These are phyloP conservation scores for Amorpha juglandis DNA, from an alignment of 2,888 invertebrate genomes.

Conservation along the genomic window DNA sequence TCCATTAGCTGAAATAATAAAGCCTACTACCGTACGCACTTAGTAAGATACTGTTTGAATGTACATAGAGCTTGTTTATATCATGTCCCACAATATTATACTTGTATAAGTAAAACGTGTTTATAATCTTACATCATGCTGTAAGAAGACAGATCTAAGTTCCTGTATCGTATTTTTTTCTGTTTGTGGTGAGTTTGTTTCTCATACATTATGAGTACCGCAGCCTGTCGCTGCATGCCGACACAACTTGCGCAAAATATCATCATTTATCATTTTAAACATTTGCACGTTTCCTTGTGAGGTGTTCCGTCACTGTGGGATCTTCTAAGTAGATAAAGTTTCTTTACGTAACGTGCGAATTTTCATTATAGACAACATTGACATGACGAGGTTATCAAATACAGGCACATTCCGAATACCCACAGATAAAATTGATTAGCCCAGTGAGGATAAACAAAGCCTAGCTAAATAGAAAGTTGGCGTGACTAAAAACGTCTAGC, in stretches of 20 bases:
- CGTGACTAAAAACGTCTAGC: background rate
- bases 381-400: no score
- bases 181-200: conserved; percentile 1
- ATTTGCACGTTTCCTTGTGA: conserved; percentile 20
- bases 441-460: background rate
- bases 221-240: conserved; percentile 6
- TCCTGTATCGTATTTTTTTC: background rate
- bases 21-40: no score
- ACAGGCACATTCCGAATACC: background rate
- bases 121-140: background rate
- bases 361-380: no score
- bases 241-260: conserved; percentile 21
- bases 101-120: no score
- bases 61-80: no score
- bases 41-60: no score
- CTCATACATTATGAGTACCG: conserved; percentile 14
- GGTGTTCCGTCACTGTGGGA: conserved; percentile 4
- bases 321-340: background rate
- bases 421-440: background rate
- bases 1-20: no score
- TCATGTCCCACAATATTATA: no score
- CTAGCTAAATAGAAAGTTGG: background rate
- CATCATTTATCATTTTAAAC: conserved; percentile 17
- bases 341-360: background rate
- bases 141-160: background rate